Conservation (phyloP, 2,888 invertebrate genomes). For the Heliconius charithonia region DNA sequence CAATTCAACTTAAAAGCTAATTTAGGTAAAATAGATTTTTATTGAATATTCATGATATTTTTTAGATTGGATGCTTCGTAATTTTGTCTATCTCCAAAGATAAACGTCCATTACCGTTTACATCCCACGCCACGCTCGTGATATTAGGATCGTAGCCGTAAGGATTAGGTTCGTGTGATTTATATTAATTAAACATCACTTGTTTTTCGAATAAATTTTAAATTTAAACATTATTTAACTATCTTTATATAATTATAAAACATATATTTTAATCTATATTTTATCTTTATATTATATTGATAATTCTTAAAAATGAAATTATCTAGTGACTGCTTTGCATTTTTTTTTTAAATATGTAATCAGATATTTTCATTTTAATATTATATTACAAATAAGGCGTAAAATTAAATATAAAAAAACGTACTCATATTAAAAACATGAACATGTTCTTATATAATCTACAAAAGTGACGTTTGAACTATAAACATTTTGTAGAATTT, state of each 20-base stretch:
- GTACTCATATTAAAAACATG: background rate
- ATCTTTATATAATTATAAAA: too few relatives aligned
- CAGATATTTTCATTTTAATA: too few relatives aligned
- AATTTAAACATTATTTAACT: background rate
- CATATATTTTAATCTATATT: too few relatives aligned
- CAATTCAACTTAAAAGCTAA: background rate
- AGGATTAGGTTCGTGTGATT: background rate
- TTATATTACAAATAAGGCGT: too few relatives aligned
- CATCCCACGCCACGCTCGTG: constrained; percentile 1
- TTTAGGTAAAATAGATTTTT: background rate
- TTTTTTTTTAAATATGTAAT: too few relatives aligned
- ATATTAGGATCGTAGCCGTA: background rate
- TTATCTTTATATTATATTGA: too few relatives aligned
- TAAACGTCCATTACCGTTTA: constrained; percentile 7
- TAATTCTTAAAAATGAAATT: too few relatives aligned
- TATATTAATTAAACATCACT: background rate
- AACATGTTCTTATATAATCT: background rate
- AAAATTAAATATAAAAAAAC: background rate
- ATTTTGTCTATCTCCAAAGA: background rate
- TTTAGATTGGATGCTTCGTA: background rate
- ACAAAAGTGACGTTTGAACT: background rate
- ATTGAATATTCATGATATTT: constrained; percentile 10
- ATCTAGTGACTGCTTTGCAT: too few relatives aligned
- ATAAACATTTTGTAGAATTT: background rate
- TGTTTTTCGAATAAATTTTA: background rate